Base-by-base conservation (phyloP, 2,113 vertebrate species). In the Ciconia stormi region DNA sequence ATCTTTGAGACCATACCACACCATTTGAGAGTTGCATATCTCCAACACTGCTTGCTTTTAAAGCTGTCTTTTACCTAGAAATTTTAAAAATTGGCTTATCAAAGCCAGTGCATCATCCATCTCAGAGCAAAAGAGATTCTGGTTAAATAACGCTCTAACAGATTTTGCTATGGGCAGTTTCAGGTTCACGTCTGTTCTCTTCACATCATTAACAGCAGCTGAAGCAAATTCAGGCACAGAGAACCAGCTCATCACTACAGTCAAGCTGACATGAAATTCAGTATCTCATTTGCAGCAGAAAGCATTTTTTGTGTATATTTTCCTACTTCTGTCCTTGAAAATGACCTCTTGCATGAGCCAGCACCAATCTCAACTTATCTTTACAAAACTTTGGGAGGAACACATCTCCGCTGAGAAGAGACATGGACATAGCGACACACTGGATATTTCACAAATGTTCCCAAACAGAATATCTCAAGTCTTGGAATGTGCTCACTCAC, bases 331-430 rank as follows among this genome's bases (percentile, higher is more conserved):
- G 15, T 42, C 27, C n/a, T 46, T 44, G 8, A 87, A 89, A 90
- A 52, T 30, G 2, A 77, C 42, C 25, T 73, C 42, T 46, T 29
- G 25, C 34, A 15, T 38, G 7, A 83, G 44, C 25, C 38, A 82
- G 15, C 5, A 1, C 27, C 26, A 29, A 16, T 17, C 34, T 61
- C 0, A 0, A 59, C 34, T 46, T 46, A n/a, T 8, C 72, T 47
- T 63, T 26, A 63, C 27, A 59, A 82, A 90, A 46, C 18, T 59
- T 52, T 10, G 26, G 20, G 36, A 66, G 77, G 38, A 90, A 58
- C 11, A 1, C 17, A 29, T 23, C 22, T 66, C 61, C 6, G 1
- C 70, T 66, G 66, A 46, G 38, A 87, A 56, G 26, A 58, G 15
- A 47, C 18, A 21, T 4, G 15, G 50, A 22, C 40, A 29, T 11